Base-by-base conservation (phyloP, 1,140 invertebrate genomes). In the Cydia strobilella region DNA sequence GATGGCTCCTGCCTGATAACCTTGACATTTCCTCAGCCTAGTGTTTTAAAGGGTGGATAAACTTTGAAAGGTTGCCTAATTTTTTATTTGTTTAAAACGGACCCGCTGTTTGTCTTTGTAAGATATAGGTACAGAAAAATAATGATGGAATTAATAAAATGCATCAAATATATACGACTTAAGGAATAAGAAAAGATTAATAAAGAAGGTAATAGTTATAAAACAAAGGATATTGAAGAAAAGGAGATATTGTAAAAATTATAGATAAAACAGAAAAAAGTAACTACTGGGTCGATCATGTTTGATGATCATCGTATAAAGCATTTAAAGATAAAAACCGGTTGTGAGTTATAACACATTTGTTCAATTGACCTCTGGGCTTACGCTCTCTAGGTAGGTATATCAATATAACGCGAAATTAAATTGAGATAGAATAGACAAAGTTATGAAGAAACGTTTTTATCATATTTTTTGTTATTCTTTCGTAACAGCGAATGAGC, bases 1-100 rank as follows among this genome's bases (percentile, higher is more conserved):
- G 87, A 91, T 89, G 84, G 72, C 82, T 81, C 81, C 83, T 86
- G 88, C 82, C 82, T 85, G 85, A 89, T 85, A 84, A 81, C 77
- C 72, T 54, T 76, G 73, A 77, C 77, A 76, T 77, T 76, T 72
- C 66, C 73, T 78, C 75, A 77, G 76, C 54, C 76, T 73, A 74
- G 54, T 54, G 73, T 75, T 77, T 79, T 81, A 20, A 18, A 4
- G 54, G 54, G 54, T 59, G 54, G 54, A 59, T 59, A 59, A 59
- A 59, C 7, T 59, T 59, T 59, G 54, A 59, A 59, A 59, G 54
- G 20, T 59, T 15, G 51, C 5, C 54, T 59, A 10, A 59, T 59
- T 59, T 23, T 23, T 59, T 59, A 23, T 23, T 59, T 59, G 20
- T 59, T 23, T 51, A 18, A 51, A n/a, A n/a, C n/a, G 6, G 5